Conservation (phyloP, 2,888 invertebrate species). For the Drosophila niveifrons region DNA sequence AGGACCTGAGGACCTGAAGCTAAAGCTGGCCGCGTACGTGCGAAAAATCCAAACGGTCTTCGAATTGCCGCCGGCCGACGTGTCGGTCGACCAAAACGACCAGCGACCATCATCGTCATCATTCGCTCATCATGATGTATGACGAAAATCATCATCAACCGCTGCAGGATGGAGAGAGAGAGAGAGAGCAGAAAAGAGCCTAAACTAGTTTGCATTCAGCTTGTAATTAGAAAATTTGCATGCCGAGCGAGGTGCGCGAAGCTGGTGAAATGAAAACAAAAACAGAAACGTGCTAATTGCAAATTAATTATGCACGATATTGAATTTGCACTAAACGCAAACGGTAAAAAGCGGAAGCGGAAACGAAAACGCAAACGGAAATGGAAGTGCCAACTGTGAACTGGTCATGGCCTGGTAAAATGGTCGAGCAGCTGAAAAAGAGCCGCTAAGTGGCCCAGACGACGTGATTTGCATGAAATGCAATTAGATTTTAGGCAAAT, state of each 20-base stretch:
- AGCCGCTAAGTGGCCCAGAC: conserved; percentile 43
- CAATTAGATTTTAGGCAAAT: conserved; percentile 72
- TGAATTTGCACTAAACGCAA: conserved; percentile 83
- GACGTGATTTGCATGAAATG: conserved; percentile 78
- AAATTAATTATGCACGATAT: conserved; percentile 85
- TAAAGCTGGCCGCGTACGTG: conserved; percentile 53
- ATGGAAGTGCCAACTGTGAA: conserved; percentile 19
- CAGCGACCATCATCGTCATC: conserved; percentile 14
- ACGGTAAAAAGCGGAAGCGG: conserved; percentile 32
- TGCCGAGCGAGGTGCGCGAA: conserved; percentile 53
- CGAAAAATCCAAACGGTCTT: conserved; percentile 45
- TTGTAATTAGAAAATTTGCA: conserved; percentile 79
- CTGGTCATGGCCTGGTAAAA: conserved; percentile 35
- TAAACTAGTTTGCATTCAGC: conserved; percentile 68
- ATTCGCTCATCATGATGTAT: conserved; percentile 5
- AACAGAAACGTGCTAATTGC: conserved; percentile 85
- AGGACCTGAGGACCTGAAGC: conserved; percentile 11
- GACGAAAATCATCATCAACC: background rate
- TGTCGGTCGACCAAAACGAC: conserved; percentile 32
- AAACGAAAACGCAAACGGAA: background rate
- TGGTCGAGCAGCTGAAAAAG: conserved; percentile 20
- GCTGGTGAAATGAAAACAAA: conserved; percentile 69
- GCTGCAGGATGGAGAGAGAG: background rate
- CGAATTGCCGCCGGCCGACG: conserved; percentile 62
- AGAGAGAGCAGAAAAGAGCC: background rate